phyloP scores from a whole-genome alignment of 2,888 invertebrate species.

The Tetragonula carbonaria region DNA sequence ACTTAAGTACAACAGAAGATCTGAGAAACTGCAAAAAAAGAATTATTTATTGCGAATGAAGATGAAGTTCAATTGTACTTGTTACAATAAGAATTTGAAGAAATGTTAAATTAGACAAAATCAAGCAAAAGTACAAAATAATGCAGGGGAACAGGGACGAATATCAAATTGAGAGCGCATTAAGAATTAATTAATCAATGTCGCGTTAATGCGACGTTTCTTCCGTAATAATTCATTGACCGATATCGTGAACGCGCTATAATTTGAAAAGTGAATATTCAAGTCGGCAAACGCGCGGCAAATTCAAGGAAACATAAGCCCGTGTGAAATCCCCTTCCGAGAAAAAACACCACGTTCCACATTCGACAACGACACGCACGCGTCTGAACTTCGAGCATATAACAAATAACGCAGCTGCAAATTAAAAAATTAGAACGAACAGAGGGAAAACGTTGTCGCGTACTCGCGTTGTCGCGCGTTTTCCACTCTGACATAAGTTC shows the following conservation, averaged over 20 bases:
- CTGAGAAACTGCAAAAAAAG: too few species aligned
- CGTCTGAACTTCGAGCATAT: not conserved
- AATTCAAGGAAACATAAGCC: not conserved
- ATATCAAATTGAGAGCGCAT: too few species aligned
- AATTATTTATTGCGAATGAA: too few species aligned
- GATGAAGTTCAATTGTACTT: too few species aligned
- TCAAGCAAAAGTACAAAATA: too few species aligned
- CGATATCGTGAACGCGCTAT: not conserved
- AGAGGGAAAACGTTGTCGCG: not conserved
- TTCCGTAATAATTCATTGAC: not conserved
- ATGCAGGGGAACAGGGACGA: too few species aligned
- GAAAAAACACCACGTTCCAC: not conserved
- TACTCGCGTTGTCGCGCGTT: not conserved
- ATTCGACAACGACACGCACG: not conserved
- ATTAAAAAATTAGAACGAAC: not conserved
- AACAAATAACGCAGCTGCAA: not conserved
- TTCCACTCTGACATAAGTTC: not conserved
- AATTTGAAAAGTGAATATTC: not conserved
- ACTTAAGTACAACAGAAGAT: too few species aligned
- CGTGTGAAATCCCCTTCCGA: not conserved
- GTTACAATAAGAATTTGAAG: too few species aligned
- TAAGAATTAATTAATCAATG: too few species aligned
- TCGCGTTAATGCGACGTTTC: too few species aligned
- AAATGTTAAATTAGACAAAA: too few species aligned
- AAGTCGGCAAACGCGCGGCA: not conserved